Conservation (phyloP, 2,113 vertebrate genomes). For the Cathartes aura region DNA sequence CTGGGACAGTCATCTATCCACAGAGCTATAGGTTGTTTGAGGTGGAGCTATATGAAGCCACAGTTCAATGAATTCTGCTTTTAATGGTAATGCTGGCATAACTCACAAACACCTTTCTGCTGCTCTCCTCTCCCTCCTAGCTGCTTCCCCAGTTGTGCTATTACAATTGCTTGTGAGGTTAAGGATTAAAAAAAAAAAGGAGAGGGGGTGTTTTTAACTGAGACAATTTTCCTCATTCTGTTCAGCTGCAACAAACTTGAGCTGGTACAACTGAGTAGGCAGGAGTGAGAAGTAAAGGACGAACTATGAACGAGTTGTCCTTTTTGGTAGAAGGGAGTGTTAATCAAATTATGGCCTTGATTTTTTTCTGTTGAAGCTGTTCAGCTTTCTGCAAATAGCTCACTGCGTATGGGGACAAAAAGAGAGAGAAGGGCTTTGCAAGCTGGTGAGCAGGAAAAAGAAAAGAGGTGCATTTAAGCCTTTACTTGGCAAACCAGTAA, state of each 20-base stretch:
- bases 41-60: background rate
- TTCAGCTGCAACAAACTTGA: background rate
- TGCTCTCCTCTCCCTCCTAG: background rate
- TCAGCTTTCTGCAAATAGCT: background rate
- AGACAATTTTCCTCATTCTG: background rate
- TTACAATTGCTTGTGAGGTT: background rate
- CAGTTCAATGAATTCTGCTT: background rate
- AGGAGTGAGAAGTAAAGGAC: constrained; percentile 11
- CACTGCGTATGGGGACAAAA: background rate
- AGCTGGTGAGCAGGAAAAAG: background rate
- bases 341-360: background rate
- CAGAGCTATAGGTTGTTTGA: background rate
- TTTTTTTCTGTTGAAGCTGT: background rate
- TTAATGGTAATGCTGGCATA: background rate
- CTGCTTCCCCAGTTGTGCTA: background rate
- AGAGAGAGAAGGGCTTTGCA: background rate
- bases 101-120: background rate
- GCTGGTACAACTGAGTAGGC: background rate
- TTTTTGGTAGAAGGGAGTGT: background rate
- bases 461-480: background rate
- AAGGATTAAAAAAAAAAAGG: background rate
- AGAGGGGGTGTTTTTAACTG: background rate
- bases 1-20: background rate
- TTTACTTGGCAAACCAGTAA: background rate
- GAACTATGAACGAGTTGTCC: background rate